These are phyloP conservation scores for Cyaniris semiargus DNA, from an alignment of 2,888 invertebrate species.

Conservation along the genomic window DNA sequence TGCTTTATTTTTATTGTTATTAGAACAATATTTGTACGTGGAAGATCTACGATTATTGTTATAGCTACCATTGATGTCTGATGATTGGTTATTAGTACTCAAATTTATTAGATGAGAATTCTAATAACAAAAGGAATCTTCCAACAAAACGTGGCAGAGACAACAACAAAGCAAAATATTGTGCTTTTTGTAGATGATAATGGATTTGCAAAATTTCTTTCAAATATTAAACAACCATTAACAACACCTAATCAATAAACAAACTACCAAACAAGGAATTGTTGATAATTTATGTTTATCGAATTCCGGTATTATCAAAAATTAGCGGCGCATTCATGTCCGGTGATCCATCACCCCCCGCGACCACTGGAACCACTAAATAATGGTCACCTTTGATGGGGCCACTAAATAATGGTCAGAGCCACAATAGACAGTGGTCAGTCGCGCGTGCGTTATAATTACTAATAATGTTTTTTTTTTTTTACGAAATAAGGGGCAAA, in stretches of 20 bases:
- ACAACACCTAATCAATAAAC: not conserved
- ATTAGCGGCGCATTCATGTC: conserved; percentile 65
- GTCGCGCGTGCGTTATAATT: conserved; percentile 19
- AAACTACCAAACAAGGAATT: conserved; percentile 10
- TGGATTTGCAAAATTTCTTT: not conserved
- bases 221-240: not conserved
- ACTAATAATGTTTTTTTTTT: too few relatives aligned
- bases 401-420: conserved; percentile 20
- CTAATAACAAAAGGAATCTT: not conserved
- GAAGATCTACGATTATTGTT: conserved; percentile 74
- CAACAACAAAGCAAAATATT: not conserved
- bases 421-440: conserved; percentile 24
- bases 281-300: conserved; percentile 18
- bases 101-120: not conserved
- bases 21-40: conserved; percentile 78
- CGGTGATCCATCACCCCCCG: conserved; percentile 60
- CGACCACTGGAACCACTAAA: conserved; percentile 32
- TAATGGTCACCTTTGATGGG: conserved; percentile 44
- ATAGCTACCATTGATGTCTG: conserved; percentile 49
- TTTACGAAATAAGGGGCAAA: too few relatives aligned
- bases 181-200: not conserved
- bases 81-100: conserved; percentile 32
- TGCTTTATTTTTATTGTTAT: conserved; percentile 76
- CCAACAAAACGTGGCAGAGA: not conserved
- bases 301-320: conserved; percentile 41